Evolutionary conservation across 1,140 invertebrate genomes (phyloP).

Genomic region (Leptopilina boulardi): DNA sequence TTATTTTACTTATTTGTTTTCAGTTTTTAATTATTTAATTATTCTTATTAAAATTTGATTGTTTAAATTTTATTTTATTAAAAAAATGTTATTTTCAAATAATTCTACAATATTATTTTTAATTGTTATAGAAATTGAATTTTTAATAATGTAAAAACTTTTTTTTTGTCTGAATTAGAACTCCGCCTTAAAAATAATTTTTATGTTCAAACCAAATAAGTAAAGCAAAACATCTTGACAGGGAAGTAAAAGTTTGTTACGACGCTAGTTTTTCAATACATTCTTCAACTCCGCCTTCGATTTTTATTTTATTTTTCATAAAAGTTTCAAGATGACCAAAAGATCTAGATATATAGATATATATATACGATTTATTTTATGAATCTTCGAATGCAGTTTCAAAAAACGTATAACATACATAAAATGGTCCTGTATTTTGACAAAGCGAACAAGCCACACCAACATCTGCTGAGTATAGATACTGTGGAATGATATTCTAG

Average conservation of each 20-base stretch:
- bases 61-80: too few species aligned
- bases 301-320: not conserved
- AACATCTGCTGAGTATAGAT: not conserved
- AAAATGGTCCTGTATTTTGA: slow-evolving; percentile 13
- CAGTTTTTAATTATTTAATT: too few species aligned
- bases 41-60: too few species aligned
- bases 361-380: too few species aligned
- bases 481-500: not conserved
- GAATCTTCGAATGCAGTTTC: not conserved
- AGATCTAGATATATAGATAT: not conserved
- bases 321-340: not conserved
- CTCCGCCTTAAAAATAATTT: not conserved
- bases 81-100: too few species aligned
- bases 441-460: slow-evolving; percentile 8
- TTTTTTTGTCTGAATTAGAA: not conserved
- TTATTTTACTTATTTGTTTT: too few species aligned
- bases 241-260: not conserved
- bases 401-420: too few species aligned
- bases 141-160: too few species aligned
- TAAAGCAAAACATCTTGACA: not conserved
- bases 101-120: too few species aligned
- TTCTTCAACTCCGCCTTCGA: not conserved
- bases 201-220: not conserved
- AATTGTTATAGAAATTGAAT: too few species aligned
- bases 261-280: not conserved